These are phyloP conservation scores for Actinernus sp. DNA, from an alignment of 92 coral and sea anemone species.

Conservation along the genomic window DNA sequence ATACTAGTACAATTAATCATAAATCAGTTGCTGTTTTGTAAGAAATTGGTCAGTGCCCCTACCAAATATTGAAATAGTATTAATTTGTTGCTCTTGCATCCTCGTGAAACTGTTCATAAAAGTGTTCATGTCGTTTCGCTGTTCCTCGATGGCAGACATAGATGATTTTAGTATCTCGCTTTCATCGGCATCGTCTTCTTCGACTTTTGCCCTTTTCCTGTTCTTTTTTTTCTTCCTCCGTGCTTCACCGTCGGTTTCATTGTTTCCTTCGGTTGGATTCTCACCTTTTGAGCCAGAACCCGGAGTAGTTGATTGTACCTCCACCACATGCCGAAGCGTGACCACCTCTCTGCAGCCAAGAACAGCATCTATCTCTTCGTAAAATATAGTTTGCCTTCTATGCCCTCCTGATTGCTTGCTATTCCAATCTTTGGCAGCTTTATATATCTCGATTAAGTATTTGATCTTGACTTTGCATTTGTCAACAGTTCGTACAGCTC, in stretches of 20 bases:
- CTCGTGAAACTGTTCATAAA: constrained; percentile 22
- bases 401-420: constrained; percentile 38
- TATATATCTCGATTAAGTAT: constrained; percentile 32
- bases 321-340: constrained; percentile 26
- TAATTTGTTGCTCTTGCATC: constrained; percentile 35
- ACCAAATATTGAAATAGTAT: constrained; percentile 40
- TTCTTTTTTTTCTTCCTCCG: constrained; percentile 32
- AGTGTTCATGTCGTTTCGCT: constrained; percentile 4
- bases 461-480: constrained; percentile 33
- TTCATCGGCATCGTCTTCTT: constrained; percentile 12
- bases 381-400: constrained; percentile 12
- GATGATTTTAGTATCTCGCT: constrained; percentile 18
- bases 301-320: constrained; percentile 1
- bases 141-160: constrained; percentile 21
- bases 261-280: background rate
- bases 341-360: constrained; percentile 32
- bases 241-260: constrained; percentile 9
- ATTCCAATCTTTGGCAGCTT: constrained; percentile 45
- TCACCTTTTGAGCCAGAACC: background rate
- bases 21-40: constrained; percentile 9
- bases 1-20: too few species aligned
- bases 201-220: constrained; percentile 6
- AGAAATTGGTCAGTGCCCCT: constrained; percentile 16
- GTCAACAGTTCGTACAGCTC: constrained; percentile 11
- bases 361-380: constrained; percentile 35